phyloP scores from a whole-genome alignment of 2,797 vertebrate genomes.

The Acrossocheilus wenchowensis region DNA sequence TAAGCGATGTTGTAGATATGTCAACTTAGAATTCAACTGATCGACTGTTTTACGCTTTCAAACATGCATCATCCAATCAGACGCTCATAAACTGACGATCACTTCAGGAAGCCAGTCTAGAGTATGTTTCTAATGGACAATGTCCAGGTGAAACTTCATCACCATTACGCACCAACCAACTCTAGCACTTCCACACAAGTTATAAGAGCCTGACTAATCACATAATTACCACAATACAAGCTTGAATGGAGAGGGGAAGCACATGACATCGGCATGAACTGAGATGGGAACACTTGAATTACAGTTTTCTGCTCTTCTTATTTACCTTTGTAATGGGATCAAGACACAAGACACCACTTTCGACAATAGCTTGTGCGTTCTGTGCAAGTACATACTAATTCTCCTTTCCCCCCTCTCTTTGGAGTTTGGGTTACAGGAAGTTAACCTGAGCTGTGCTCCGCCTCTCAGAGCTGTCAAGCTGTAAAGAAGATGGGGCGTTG shows the following conservation, averaged over 20 bases:
- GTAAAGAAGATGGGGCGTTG: constrained; percentile 44
- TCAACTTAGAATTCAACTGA: neutral
- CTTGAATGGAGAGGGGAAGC: constrained; percentile 59
- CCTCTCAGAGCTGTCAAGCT: constrained; percentile 46
- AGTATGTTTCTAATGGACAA: constrained; percentile 52
- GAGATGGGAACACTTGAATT: constrained; percentile 63
- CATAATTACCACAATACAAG: constrained; percentile 66
- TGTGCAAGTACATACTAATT: constrained; percentile 75
- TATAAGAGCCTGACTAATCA: constrained; percentile 65
- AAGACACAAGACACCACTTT: constrained; percentile 68
- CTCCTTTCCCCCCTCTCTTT: constrained; percentile 52
- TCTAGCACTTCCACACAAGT: constrained; percentile 51
- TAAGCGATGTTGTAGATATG: neutral
- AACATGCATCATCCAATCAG: neutral
- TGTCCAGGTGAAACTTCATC: constrained; percentile 51
- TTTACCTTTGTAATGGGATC: constrained; percentile 69
- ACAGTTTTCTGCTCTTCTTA: constrained; percentile 67
- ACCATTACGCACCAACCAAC: constrained; percentile 43
- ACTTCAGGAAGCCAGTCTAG: constrained; percentile 1
- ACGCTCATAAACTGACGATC: neutral
- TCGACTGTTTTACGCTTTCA: neutral
- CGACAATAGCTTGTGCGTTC: constrained; percentile 68
- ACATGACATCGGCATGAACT: constrained; percentile 63
- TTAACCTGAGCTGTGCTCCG: constrained; percentile 67
- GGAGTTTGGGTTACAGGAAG: constrained; percentile 79